Evolutionary conservation across 2,888 invertebrate species (phyloP).

Genomic region (Sphinx pinastri): DNA sequence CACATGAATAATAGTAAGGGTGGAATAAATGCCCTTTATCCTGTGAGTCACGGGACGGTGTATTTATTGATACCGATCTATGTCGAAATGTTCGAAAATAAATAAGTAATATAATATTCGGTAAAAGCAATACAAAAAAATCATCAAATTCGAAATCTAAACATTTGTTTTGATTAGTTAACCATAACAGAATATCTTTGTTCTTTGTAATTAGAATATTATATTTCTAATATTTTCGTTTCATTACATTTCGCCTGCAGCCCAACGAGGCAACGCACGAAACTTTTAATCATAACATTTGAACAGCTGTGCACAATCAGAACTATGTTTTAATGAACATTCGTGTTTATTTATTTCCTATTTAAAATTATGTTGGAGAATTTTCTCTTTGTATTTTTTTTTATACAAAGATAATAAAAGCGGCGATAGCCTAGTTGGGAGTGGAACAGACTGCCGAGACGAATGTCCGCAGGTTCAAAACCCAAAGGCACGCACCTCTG

Average conservation of each 20-base stretch:
- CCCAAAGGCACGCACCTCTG: too few relatives aligned
- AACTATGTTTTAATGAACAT: conserved; percentile 28
- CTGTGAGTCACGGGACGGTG: too few relatives aligned
- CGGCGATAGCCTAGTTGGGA: too few relatives aligned
- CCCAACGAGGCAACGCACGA: conserved; percentile 32
- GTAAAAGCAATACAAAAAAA: not conserved
- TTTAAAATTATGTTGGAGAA: not conserved
- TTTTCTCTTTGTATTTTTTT: too few relatives aligned
- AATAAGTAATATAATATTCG: too few relatives aligned
- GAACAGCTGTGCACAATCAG: conserved; percentile 32
- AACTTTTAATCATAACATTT: conserved; percentile 38
- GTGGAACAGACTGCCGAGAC: too few relatives aligned
- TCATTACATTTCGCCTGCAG: conserved; percentile 39
- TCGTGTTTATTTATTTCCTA: conserved; percentile 8
- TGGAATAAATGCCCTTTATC: too few relatives aligned
- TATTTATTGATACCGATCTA: too few relatives aligned
- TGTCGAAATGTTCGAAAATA: too few relatives aligned
- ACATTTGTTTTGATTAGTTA: not conserved
- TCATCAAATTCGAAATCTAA: not conserved
- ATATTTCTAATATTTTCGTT: conserved; percentile 43
- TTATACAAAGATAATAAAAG: too few relatives aligned
- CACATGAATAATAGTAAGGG: too few relatives aligned
- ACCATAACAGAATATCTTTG: not conserved
- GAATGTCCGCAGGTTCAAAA: too few relatives aligned
- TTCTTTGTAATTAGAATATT: conserved; percentile 26